Percentiles rank a stretch among this genome's conserved stretches.
phyloP scores from a whole-genome alignment of 92 coral and sea anemone genomes.

The Desmophyllum pertusum region DNA sequence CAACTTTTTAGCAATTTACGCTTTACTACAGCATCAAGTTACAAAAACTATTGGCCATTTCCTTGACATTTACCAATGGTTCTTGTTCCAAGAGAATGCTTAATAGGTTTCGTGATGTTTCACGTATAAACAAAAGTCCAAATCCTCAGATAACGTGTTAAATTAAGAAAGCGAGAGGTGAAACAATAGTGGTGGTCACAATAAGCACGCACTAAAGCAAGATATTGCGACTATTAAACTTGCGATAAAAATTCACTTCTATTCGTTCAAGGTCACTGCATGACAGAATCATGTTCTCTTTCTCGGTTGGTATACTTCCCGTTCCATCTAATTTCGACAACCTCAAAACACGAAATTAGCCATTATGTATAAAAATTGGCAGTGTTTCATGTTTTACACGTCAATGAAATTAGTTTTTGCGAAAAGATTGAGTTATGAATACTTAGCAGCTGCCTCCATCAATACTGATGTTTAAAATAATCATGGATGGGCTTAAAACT shows the following conservation, averaged over 20 bases:
- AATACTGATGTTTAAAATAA: constrained; percentile 31
- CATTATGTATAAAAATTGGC: constrained; percentile 14
- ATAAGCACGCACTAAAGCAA: constrained; percentile 8
- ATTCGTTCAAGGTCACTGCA: neutral
- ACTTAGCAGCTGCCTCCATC: constrained; percentile 27
- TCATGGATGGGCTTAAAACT: constrained; percentile 21
- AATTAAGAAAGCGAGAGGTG: constrained; percentile 28
- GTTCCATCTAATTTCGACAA: neutral
- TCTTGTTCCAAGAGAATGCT: neutral
- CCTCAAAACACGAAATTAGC: neutral
- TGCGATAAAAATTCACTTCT: constrained; percentile 2
- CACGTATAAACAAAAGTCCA: constrained; percentile 20
- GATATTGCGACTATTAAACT: constrained; percentile 16
- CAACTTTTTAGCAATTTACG: constrained; percentile 17
- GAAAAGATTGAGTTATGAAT: constrained; percentile 25
- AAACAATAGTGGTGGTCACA: constrained; percentile 18
- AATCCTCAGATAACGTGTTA: constrained; percentile 33
- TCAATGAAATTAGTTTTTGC: constrained; percentile 38
- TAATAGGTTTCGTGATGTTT: constrained; percentile 16
- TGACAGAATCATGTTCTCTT: neutral
- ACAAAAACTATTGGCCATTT: constrained; percentile 11
- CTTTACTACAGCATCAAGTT: constrained; percentile 11
- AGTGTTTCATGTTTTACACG: constrained; percentile 25
- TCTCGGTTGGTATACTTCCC: neutral
- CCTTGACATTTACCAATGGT: neutral